A percentile compares a stretch with the other conserved stretches of the same genome.
These are phyloP conservation scores for Geothlypis trichas DNA, from an alignment of 2,113 vertebrate genomes.

Conservation along the genomic window DNA sequence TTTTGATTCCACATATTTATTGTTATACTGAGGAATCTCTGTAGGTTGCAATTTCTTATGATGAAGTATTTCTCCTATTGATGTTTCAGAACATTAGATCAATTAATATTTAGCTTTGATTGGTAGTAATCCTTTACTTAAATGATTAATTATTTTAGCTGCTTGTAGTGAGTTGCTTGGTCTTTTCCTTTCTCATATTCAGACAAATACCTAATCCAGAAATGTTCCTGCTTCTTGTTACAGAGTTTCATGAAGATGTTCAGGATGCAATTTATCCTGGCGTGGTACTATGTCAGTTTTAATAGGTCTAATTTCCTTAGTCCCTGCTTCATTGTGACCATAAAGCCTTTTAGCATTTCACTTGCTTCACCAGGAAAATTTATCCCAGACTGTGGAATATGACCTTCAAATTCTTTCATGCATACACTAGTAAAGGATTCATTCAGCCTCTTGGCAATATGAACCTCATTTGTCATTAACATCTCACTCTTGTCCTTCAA, in stretches of 20 bases:
- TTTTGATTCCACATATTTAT: not conserved
- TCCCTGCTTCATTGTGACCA: not conserved
- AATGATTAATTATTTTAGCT: not conserved
- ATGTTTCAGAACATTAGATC: not conserved
- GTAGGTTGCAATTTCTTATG: not conserved
- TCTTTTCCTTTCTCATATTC: not conserved
- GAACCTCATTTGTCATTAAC: conserved; percentile 29
- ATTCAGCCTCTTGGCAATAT: conserved; percentile 28
- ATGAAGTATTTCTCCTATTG: not conserved
- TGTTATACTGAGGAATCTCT: not conserved
- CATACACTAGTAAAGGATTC: not conserved
- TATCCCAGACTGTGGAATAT: conserved; percentile 29
- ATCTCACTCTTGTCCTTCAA: conserved; percentile 7
- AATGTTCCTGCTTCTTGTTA: not conserved
- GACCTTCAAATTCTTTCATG: conserved; percentile 43
- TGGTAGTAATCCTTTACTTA: not conserved
- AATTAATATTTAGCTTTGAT: conserved; percentile 5
- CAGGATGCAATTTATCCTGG: conserved; percentile 2
- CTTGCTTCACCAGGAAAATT: conserved; percentile 20
- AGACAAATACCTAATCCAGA: not conserved
- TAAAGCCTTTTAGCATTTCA: conserved; percentile 40
- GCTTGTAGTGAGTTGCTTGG: not conserved
- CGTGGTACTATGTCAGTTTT: not conserved
- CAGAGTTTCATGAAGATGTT: not conserved
- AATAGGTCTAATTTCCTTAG: conserved; percentile 44